Evolutionary conservation across 2,797 vertebrate genomes (phyloP).

Genomic region (Trichosurus vulpecula): DNA sequence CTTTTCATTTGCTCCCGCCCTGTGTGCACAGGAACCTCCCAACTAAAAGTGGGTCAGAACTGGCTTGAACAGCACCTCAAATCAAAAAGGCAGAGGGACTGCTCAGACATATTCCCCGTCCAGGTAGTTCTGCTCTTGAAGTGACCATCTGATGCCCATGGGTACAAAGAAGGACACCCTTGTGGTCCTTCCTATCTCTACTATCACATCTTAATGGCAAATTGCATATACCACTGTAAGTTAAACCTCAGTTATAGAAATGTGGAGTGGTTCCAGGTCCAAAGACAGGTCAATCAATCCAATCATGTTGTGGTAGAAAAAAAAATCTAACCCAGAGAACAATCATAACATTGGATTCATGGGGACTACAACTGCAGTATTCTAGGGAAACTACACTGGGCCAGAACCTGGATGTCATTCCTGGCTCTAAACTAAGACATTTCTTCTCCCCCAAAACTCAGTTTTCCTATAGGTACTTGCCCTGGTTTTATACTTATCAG

Average conservation of each 20-base stretch:
- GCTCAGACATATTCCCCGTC: not conserved
- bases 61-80: not conserved
- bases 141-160: not conserved
- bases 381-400: not conserved
- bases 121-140: not conserved
- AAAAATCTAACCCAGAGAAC: not conserved
- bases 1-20: not conserved
- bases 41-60: constrained; percentile 14
- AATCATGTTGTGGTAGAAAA: not conserved
- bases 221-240: not conserved
- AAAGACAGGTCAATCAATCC: not conserved
- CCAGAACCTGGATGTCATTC: not conserved
- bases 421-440: not conserved
- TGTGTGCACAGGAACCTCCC: not conserved
- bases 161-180: not conserved
- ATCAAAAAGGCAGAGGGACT: not conserved
- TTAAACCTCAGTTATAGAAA: not conserved
- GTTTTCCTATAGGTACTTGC: not conserved
- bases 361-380: not conserved
- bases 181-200: not conserved
- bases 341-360: not conserved
- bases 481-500: not conserved
- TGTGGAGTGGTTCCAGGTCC: not conserved
- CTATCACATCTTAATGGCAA: not conserved
- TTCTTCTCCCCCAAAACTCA: not conserved